These are phyloP conservation scores for Marmota flaviventris DNA, from an alignment of 2,113 vertebrate species.

Conservation along the genomic window DNA sequence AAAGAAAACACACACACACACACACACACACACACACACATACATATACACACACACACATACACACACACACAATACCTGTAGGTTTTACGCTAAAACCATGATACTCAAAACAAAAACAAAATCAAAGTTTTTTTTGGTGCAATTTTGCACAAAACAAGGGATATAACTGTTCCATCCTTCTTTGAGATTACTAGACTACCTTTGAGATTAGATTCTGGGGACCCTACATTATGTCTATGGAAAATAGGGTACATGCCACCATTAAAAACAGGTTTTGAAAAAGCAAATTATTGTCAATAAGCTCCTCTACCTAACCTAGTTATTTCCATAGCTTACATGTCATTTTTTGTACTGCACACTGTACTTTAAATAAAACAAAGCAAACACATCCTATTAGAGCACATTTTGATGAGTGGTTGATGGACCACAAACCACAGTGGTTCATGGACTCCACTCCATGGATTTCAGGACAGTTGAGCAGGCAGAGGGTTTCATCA, in stretches of 20 bases:
- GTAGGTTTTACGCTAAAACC: not conserved
- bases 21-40: no score
- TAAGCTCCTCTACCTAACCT: not conserved
- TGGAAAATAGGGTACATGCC: not conserved
- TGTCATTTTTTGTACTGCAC: not conserved
- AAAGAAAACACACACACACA: not conserved
- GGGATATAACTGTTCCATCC: not conserved
- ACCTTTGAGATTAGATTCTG: not conserved
- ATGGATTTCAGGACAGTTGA: not conserved
- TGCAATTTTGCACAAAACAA: slow-evolving; percentile 8
- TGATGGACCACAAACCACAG: not conserved
- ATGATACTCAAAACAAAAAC: not conserved
- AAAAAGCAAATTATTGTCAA: not conserved
- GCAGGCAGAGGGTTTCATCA: not conserved
- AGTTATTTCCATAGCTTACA: not conserved
- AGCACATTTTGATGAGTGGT: not conserved
- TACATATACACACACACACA: no score
- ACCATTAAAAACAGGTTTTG: not conserved
- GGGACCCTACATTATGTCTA: not conserved
- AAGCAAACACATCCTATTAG: not conserved
- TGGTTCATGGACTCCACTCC: not conserved
- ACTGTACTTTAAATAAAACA: not conserved
- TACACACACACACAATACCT: no score
- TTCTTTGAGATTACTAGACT: not conserved
- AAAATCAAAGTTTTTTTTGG: not conserved